phyloP scores from a whole-genome alignment of 2,113 vertebrate species.

The Larimichthys polyactis region DNA sequence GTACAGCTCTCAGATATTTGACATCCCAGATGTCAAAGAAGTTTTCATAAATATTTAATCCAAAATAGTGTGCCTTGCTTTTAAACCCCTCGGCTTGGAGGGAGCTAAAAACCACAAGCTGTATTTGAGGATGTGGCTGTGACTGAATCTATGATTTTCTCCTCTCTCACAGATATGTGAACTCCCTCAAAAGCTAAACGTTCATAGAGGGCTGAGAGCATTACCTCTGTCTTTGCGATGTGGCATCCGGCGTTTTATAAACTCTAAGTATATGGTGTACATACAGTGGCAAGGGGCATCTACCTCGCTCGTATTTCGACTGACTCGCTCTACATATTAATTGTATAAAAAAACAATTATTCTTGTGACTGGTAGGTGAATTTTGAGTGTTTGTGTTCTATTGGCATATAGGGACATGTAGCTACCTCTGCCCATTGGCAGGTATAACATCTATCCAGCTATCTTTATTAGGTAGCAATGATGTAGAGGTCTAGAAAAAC shows the following conservation, averaged over 20 bases:
- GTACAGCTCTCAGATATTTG: conserved; percentile 23
- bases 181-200: neutral
- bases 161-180: neutral
- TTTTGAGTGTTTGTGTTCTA: neutral
- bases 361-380: neutral
- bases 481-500: neutral
- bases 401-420: neutral
- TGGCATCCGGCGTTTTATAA: neutral
- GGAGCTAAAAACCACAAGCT: conserved; percentile 11
- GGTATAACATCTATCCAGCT: conserved; percentile 4
- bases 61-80: neutral
- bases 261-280: neutral
- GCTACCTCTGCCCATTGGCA: neutral
- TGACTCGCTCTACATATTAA: neutral
- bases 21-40: conserved; percentile 14
- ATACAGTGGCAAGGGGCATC: neutral
- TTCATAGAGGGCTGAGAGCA: neutral
- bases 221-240: neutral
- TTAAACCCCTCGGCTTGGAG: conserved; percentile 17
- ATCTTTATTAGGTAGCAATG: conserved; percentile 4
- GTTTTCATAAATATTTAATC: conserved; percentile 6
- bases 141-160: neutral
- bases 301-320: neutral
- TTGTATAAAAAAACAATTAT: neutral
- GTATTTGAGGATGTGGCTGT: neutral